phyloP scores from a whole-genome alignment of 1,140 invertebrate species.

The Calephelis nemesis region DNA sequence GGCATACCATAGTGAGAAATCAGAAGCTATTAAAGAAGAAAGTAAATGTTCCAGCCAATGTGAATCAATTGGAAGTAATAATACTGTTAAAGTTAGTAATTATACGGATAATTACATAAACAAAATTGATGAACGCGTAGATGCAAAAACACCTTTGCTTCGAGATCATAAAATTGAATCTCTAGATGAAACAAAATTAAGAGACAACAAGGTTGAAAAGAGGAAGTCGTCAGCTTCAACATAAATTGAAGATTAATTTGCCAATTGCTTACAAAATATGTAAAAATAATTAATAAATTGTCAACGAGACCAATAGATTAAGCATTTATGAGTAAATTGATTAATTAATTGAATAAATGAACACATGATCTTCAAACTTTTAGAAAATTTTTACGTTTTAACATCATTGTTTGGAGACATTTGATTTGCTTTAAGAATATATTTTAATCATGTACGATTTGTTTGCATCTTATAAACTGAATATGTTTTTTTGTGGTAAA shows the following conservation, averaged over 20 bases:
- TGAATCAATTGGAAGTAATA: slow-evolving; percentile 58
- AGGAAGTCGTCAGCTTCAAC: slow-evolving; percentile 73
- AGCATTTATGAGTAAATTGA: slow-evolving; percentile 22
- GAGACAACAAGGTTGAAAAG: slow-evolving; percentile 67
- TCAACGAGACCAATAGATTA: slow-evolving; percentile 50
- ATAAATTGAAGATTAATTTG: slow-evolving; percentile 39
- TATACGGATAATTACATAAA: slow-evolving; percentile 66
- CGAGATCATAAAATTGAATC: slow-evolving; percentile 73
- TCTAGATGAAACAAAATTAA: slow-evolving; percentile 67
- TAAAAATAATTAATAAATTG: slow-evolving; percentile 5
- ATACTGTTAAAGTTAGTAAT: slow-evolving; percentile 57
- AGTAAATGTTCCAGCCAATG: slow-evolving; percentile 54
- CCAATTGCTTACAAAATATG: slow-evolving; percentile 5
- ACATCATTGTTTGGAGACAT: no score
- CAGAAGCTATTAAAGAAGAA: slow-evolving; percentile 46
- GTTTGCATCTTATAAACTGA: no score
- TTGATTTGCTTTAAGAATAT: neutral
- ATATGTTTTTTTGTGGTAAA: neutral
- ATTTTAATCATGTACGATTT: no score
- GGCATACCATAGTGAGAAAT: slow-evolving; percentile 65
- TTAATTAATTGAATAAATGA: neutral
- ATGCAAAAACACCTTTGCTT: slow-evolving; percentile 64
- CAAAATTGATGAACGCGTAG: slow-evolving; percentile 67
- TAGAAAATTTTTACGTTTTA: neutral
- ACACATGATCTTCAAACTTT: neutral